phyloP scores from a whole-genome alignment of 64 coral and sea anemone genomes.

The Orbicella faveolata region DNA sequence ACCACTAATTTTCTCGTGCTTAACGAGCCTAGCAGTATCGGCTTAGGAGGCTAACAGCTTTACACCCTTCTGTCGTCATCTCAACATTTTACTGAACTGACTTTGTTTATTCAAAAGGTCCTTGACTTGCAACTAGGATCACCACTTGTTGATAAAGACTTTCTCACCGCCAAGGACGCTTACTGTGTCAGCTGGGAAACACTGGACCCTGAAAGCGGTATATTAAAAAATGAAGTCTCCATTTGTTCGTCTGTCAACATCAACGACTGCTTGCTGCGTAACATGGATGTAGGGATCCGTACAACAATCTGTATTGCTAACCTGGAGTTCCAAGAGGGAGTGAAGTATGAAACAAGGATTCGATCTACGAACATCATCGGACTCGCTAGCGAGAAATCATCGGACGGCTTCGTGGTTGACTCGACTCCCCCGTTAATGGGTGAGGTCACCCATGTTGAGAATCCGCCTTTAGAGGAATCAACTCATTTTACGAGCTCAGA shows the following conservation, averaged over 20 bases:
- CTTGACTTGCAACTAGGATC: conserved; percentile 45
- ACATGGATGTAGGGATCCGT: conserved; percentile 57
- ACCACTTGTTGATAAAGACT: conserved; percentile 57
- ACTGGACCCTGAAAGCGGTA: conserved; percentile 64
- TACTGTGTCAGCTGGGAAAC: conserved; percentile 68
- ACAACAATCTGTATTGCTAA: conserved; percentile 67
- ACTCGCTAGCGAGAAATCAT: conserved; percentile 16
- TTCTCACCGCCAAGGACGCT: conserved; percentile 64
- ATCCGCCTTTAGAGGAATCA: background rate
- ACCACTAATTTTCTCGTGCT: too few relatives aligned
- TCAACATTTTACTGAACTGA: background rate
- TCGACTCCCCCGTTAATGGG: conserved; percentile 69
- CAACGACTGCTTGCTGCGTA: conserved; percentile 41
- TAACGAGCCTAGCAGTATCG: too few relatives aligned
- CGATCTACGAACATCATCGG: conserved; percentile 65
- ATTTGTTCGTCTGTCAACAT: conserved; percentile 72
- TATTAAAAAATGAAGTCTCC: conserved; percentile 70
- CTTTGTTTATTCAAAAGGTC: conserved; percentile 35
- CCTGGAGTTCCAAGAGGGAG: conserved; percentile 70
- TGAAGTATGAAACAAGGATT: conserved; percentile 77
- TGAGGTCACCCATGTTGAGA: conserved; percentile 53
- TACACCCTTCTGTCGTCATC: background rate
- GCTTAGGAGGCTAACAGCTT: background rate
- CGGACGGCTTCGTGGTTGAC: conserved; percentile 82
- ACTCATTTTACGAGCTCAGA: conserved; percentile 38